Base-by-base conservation (phyloP, 2,888 invertebrate genomes). In the Antheraea yamamai region DNA sequence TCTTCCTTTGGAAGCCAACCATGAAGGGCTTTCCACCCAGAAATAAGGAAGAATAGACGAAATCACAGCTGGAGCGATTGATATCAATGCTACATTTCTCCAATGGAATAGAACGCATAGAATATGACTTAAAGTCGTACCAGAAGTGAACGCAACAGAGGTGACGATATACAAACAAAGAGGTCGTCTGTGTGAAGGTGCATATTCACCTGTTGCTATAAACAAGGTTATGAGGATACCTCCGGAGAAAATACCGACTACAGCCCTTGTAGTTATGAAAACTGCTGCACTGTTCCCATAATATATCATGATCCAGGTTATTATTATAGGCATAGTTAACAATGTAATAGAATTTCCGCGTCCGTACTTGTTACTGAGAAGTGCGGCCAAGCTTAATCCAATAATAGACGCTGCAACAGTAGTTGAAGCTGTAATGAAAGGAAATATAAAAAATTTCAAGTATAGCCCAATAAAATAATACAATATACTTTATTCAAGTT, bases 1-100 rank as follows among this genome's bases (percentile, higher is more conserved):
- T 74, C 79, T 78, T 39, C 84, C 84, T 75, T 82, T 81, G 16
- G 81, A 81, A 3, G 83, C 85, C n/a, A 86, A 76, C 84, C 83
- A 84, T 3, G 80, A 77, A 0, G 84, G 84, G 73, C 64, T 66
- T 66, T 85, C 85, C 7, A 80, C 77, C 80, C 82, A 84, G 68
- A 80, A 83, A 35, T 77, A 77, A 1, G 85, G 83, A 3, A 83
- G 14, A 12, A 83, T 12, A 47, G 79, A 77, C 0, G 83, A 76
- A 0, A 83, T 35, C 8, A 72, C 72, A 4, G 82, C 73, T 0
- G 84, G 83, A 20, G 81, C 76, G 0, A 83, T 72, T 6, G 81
- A 84, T 8, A 85, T 52, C 3, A 83, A 73, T 0, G 82, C 82
- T 1, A 81, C 81, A 4, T 73, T 78, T 74, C 83, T 77, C 84